phyloP scores from a whole-genome alignment of 2,113 vertebrate genomes.

The Pelvicachromis taeniatus region DNA sequence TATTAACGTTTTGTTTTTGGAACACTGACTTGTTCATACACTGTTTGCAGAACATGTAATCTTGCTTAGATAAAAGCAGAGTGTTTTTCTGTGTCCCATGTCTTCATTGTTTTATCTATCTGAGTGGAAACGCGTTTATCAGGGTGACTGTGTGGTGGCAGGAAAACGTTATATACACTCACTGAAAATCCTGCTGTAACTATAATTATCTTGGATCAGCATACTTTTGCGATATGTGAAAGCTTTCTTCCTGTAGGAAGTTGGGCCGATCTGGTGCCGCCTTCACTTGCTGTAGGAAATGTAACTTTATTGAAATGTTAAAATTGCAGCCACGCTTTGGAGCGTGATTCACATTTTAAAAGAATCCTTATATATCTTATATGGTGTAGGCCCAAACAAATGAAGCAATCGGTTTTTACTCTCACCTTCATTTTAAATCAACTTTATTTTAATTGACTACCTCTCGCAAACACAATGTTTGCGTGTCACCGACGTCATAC shows the following conservation, averaged over 20 bases:
- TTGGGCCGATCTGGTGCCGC: not conserved
- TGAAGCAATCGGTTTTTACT: not conserved
- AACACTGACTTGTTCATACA: not conserved
- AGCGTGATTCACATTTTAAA: not conserved
- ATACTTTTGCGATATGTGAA: not conserved
- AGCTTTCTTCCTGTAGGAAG: not conserved
- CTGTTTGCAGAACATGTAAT: slow-evolving; percentile 16
- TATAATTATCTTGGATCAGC: not conserved
- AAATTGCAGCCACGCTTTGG: not conserved
- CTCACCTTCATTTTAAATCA: not conserved
- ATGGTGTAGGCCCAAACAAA: not conserved
- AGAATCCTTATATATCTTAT: not conserved
- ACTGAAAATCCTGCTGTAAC: not conserved
- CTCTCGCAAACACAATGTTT: not conserved
- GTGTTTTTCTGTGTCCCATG: not conserved
- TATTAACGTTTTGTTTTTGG: not conserved
- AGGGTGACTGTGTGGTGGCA: not conserved
- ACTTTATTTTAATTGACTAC: not conserved
- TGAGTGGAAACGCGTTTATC: not conserved
- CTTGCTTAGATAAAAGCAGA: slow-evolving; percentile 1
- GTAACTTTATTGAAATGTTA: not conserved
- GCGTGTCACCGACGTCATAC: not conserved
- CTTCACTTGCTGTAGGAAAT: not conserved
- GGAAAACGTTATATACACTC: not conserved
- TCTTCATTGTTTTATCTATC: not conserved